A percentile compares a stretch with the other conserved stretches of the same genome.
Evolutionary conservation across 2,113 vertebrate species (phyloP).

Genomic region (Hystrix cristata): DNA sequence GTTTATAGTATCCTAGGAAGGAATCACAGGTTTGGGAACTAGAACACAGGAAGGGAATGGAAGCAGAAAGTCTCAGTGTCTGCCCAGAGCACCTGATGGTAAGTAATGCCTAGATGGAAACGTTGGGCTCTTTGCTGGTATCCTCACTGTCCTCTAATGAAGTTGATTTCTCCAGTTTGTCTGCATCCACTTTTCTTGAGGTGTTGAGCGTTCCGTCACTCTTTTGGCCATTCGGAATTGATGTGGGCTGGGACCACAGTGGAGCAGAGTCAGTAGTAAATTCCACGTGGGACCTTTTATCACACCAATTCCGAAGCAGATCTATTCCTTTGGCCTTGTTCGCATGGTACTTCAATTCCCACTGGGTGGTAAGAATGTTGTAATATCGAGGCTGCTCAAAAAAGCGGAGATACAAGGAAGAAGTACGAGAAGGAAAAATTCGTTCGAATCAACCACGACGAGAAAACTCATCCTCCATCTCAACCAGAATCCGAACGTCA

Average conservation of each 20-base stretch:
- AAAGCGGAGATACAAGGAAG: conserved; percentile 95
- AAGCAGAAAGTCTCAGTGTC: neutral
- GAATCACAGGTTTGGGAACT: too few relatives aligned
- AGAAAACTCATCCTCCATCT: conserved; percentile 94
- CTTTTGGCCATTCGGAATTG: conserved; percentile 81
- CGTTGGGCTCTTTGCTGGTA: conserved; percentile 70
- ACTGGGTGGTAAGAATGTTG: conserved; percentile 95
- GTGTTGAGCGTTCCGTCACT: conserved; percentile 31
- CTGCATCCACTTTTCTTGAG: conserved; percentile 80
- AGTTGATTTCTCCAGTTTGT: conserved; percentile 65
- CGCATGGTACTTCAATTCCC: conserved; percentile 94
- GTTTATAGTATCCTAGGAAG: neutral
- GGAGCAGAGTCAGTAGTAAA: conserved; percentile 77
- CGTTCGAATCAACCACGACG: conserved; percentile 95
- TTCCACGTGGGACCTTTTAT: conserved; percentile 87
- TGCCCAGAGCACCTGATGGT: conserved; percentile 79
- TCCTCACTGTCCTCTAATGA: conserved; percentile 70
- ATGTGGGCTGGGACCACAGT: conserved; percentile 85
- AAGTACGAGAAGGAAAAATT: conserved; percentile 92
- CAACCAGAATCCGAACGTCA: conserved; percentile 93
- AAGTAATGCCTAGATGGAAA: conserved; percentile 77
- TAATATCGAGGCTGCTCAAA: conserved; percentile 96
- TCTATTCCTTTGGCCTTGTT: conserved; percentile 91
- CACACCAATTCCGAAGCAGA: conserved; percentile 89
- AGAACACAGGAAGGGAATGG: neutral